Evolutionary conservation across 2,888 invertebrate species (phyloP).

Genomic region (Calliphora vomitoria): DNA sequence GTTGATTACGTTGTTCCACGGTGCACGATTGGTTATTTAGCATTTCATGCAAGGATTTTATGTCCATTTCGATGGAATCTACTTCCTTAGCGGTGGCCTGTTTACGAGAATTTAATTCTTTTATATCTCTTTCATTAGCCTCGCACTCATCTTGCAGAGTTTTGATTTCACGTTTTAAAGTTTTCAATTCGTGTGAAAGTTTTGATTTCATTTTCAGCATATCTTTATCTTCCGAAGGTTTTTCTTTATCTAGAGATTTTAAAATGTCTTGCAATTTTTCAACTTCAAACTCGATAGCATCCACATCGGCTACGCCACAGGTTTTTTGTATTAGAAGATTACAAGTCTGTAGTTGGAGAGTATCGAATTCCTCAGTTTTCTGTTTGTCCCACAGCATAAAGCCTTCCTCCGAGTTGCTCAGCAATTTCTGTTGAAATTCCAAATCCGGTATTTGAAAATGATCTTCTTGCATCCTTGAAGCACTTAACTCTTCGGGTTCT

Average conservation of each 20-base stretch:
- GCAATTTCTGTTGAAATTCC: conserved; percentile 77
- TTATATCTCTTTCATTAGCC: conserved; percentile 35
- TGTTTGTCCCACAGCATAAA: conserved; percentile 81
- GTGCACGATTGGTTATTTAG: conserved; percentile 76
- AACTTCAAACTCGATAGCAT: conserved; percentile 76
- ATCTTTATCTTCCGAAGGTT: conserved; percentile 75
- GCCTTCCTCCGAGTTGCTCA: conserved; percentile 78
- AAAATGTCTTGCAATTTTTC: conserved; percentile 70
- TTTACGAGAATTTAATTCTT: conserved; percentile 27
- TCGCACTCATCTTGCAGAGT: conserved; percentile 48
- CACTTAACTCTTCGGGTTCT: conserved; percentile 72
- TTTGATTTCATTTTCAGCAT: conserved; percentile 64
- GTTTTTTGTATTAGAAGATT: conserved; percentile 78
- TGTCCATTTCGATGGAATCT: conserved; percentile 62
- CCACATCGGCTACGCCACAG: conserved; percentile 74
- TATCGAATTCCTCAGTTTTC: conserved; percentile 78
- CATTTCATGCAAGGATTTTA: conserved; percentile 73
- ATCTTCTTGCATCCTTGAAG: conserved; percentile 64
- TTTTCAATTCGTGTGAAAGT: conserved; percentile 76
- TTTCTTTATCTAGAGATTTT: conserved; percentile 72
- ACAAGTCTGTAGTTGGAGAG: conserved; percentile 76
- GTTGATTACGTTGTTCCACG: conserved; percentile 76
- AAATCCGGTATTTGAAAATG: conserved; percentile 76
- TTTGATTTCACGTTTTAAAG: conserved; percentile 34
- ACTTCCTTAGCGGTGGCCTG: conserved; percentile 61